Evolutionary conservation across 2,888 invertebrate species (phyloP), one percentile per base, ranked within the genome.

Genomic region (Ormyrus thymus): DNA sequence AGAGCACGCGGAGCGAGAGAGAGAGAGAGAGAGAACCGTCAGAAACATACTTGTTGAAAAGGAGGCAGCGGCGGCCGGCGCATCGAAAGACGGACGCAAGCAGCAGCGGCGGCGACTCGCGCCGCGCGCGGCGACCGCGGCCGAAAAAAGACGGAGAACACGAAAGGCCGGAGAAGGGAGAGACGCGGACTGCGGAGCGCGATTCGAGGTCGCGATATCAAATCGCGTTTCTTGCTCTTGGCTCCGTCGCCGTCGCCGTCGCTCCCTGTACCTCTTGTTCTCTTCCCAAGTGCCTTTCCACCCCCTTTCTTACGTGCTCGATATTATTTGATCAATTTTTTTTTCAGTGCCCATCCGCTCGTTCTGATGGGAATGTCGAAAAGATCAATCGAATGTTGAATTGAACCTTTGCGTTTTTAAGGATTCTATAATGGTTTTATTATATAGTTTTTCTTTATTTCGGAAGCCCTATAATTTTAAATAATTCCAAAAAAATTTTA

Each of bases 31-130:
- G 55, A 11, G 46, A 50, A 62, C 50, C 78, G 61, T 74, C 78
- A 69, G 73, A 68, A 76, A 73, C 70, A 80, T 73, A 82, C 73
- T 66, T 78, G 72, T 73, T 62, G 76, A 73, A 68, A 71, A 70
- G 53, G 64, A 76, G 55, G 61, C 66, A 43, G 59, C 59, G 10
- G 45, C 29, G 66, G 29, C 3, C 51, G 15, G 10, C 68, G 64
- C 59, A 58, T 46, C 48, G 43, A 66, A 76, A 51, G 73, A 76
- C 45, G 69, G 75, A 76, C 81, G 64, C 73, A 64, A 7, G 51
- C 62, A 11, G 43, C 55, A 43, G 62, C 15, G 13, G 62, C 56
- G 45, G 45, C 13, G 15, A 29, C 29, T 29, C 29, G 29, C 29
- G 29, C 29, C 29, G 29, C 29, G 29, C 29, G 59, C 7, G 43